These are phyloP conservation scores for Sternarchorhynchus goeldii DNA, from an alignment of 2,797 vertebrate genomes.

Conservation along the genomic window DNA sequence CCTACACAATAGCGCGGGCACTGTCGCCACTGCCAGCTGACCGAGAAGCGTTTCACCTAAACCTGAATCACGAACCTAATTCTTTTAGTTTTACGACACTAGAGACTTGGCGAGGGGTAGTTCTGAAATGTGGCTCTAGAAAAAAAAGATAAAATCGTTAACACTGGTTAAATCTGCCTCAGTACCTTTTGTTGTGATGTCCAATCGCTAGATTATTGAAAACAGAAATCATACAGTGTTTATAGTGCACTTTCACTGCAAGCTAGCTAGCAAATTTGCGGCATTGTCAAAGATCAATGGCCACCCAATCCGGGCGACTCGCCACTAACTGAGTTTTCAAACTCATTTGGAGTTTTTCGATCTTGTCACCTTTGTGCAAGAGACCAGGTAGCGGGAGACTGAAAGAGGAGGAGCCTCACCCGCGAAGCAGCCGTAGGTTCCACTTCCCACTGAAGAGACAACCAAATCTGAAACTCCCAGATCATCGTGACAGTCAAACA, in stretches of 20 bases:
- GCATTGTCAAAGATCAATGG: neutral
- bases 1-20: neutral
- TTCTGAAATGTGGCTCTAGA: no score
- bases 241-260: neutral
- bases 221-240: no score
- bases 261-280: neutral
- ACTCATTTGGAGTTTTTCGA: neutral
- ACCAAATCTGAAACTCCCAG: neutral
- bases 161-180: no score
- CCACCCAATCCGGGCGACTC: neutral
- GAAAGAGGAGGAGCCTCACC: neutral
- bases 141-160: no score
- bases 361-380: slow-evolving; percentile 3
- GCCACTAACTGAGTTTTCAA: neutral
- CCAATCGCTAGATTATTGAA: no score
- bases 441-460: neutral
- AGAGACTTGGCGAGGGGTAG: no score
- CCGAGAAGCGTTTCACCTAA: neutral
- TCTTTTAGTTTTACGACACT: no score
- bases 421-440: neutral
- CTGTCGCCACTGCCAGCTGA: neutral
- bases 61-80: neutral
- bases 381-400: neutral
- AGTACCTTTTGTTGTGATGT: no score
- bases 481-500: neutral